Evolutionary conservation across 64 coral and sea anemone species (phyloP).

Genomic region (Platygyra sinensis): DNA sequence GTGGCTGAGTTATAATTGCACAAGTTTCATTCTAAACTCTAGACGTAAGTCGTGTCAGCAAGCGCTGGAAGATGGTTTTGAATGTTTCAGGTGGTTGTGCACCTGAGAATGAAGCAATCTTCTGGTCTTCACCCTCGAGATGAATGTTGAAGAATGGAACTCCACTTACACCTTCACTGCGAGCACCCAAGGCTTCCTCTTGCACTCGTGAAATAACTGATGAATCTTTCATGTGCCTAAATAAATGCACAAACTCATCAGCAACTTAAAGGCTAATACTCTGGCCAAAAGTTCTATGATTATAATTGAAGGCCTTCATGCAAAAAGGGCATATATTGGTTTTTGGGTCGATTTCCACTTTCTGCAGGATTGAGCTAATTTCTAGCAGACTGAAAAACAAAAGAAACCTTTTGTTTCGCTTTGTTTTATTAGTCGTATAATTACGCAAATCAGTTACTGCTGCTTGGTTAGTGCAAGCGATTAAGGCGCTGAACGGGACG

Average conservation of each 20-base stretch:
- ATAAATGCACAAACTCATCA: background rate
- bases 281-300: too few relatives aligned
- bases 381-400: too few relatives aligned
- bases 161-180: slow-evolving; percentile 60
- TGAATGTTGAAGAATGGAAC: slow-evolving; percentile 79
- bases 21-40: slow-evolving; percentile 37
- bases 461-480: too few relatives aligned
- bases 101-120: slow-evolving; percentile 68
- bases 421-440: too few relatives aligned
- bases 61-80: slow-evolving; percentile 65
- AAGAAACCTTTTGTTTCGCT: too few relatives aligned
- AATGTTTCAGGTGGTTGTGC: slow-evolving; percentile 85
- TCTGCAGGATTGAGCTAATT: too few relatives aligned
- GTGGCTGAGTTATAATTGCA: too few relatives aligned
- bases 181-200: slow-evolving; percentile 62
- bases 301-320: too few relatives aligned
- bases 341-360: too few relatives aligned
- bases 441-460: too few relatives aligned
- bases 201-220: slow-evolving; percentile 58
- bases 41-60: slow-evolving; percentile 61
- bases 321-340: too few relatives aligned
- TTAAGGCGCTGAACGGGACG: too few relatives aligned
- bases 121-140: slow-evolving; percentile 32
- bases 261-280: background rate
- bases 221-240: slow-evolving; percentile 58